Conservation (phyloP, 2,888 invertebrate genomes). For the Rhyacophila evoluta region DNA sequence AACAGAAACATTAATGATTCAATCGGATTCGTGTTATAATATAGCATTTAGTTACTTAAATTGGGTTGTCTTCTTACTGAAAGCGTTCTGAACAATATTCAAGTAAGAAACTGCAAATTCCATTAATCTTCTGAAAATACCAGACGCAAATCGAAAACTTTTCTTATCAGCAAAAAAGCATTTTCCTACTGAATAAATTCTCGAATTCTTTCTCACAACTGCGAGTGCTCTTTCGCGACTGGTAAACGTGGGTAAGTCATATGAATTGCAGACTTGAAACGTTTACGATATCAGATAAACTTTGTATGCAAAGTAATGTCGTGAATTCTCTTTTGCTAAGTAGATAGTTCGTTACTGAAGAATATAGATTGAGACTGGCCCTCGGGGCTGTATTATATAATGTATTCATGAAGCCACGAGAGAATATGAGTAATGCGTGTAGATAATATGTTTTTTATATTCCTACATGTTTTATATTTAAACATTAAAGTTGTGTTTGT, state of each 20-base stretch:
- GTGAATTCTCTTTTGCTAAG: background rate
- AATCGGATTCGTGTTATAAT: no score
- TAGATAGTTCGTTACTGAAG: background rate
- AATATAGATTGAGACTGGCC: no score
- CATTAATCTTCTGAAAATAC: background rate
- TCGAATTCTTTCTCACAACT: background rate
- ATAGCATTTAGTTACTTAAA: no score
- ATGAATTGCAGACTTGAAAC: conserved; percentile 1
- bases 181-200: background rate
- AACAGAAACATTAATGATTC: no score
- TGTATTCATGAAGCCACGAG: background rate
- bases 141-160: background rate
- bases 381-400: background rate
- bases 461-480: no score
- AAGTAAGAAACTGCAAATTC: no score
- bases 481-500: no score
- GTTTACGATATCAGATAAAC: conserved; percentile 10
- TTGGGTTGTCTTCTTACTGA: no score
- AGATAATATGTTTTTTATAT: no score
- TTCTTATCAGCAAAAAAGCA: background rate
- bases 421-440: no score
- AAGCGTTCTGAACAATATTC: no score
- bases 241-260: background rate
- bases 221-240: background rate
- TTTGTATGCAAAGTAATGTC: background rate